Conservation (phyloP, 35 echinoderm and acorn worm species). For the Diadema setosum region DNA sequence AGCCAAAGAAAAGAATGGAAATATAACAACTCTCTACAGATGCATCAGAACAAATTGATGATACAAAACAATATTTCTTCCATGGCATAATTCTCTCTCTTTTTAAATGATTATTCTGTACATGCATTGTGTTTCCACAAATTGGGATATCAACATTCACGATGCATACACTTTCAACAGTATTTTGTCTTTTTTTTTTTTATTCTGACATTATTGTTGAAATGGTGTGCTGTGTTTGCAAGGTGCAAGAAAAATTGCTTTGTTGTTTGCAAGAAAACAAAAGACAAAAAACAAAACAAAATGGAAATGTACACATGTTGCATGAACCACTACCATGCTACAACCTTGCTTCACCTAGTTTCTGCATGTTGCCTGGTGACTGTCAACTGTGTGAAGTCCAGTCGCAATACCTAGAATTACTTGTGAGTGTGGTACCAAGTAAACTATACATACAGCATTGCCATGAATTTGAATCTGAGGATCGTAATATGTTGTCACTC, state of each 20-base stretch:
- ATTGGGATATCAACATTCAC: no score
- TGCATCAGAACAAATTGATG: background rate
- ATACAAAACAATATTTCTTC: no score
- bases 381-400: background rate
- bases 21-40: background rate
- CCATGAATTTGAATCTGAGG: background rate
- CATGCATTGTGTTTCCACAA: no score
- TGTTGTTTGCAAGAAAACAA: background rate
- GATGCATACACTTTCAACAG: no score
- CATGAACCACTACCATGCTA: background rate
- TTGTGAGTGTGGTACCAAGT: background rate
- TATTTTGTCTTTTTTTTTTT: no score
- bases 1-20: background rate
- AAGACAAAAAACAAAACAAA: background rate
- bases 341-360: background rate
- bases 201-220: no score
- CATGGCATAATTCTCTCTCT: no score
- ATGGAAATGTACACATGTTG: background rate
- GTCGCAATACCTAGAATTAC: background rate
- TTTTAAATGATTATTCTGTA: no score
- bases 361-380: background rate
- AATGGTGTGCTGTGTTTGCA: background rate
- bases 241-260: background rate
- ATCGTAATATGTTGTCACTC: background rate
- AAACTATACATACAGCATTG: slow-evolving; percentile 6